Conservation (phyloP, 2,888 invertebrate species). For the Holacanthella duospinosa region DNA sequence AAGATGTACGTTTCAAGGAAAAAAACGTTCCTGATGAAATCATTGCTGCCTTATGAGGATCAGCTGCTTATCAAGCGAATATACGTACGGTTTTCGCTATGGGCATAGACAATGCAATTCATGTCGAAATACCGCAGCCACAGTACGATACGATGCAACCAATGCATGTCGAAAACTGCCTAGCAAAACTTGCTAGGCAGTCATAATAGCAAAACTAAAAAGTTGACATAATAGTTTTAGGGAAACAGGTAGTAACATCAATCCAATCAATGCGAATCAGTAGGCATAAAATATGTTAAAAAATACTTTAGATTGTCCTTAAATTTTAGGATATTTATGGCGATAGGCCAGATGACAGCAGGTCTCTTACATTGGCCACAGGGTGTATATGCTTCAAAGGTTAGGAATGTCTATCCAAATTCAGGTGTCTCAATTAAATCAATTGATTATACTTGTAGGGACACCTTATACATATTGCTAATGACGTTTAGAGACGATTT, state of each 20-base stretch:
- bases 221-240: conserved; percentile 80
- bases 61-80: conserved; percentile 88
- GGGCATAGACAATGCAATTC: conserved; percentile 94
- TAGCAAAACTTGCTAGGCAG: conserved; percentile 82
- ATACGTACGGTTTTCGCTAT: conserved; percentile 93
- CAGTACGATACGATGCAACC: conserved; percentile 88
- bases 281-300: neutral
- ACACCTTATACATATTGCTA: too few relatives aligned
- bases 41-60: conserved; percentile 92
- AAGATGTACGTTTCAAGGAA: conserved; percentile 96
- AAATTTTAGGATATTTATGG: too few relatives aligned
- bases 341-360: too few relatives aligned
- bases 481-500: too few relatives aligned
- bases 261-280: too few relatives aligned
- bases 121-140: conserved; percentile 76
- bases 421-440: too few relatives aligned
- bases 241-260: conserved; percentile 80
- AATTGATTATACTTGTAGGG: too few relatives aligned
- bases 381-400: too few relatives aligned
- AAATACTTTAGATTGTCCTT: neutral
- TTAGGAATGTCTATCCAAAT: too few relatives aligned
- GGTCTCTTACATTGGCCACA: too few relatives aligned
- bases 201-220: conserved; percentile 92
- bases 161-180: conserved; percentile 88
- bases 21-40: conserved; percentile 92